Conservation (phyloP, 2,888 invertebrate species). For the Xanthia icteritia region DNA sequence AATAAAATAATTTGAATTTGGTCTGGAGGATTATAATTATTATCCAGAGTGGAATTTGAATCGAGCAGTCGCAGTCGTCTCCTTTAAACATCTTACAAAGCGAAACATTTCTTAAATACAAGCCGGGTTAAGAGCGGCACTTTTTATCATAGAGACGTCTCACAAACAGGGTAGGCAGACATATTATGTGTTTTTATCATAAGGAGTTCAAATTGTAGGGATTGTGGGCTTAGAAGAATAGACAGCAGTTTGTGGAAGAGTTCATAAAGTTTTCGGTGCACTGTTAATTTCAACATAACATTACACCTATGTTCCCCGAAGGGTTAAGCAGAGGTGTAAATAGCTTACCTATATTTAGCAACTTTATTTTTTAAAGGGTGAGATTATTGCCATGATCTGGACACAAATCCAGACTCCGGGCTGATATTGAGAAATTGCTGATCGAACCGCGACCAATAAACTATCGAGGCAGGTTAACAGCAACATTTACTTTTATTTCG, state of each 20-base stretch:
- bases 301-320: not conserved
- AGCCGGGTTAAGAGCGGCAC: conserved; percentile 34
- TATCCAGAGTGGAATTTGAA: too few relatives aligned
- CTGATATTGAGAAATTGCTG: too few relatives aligned
- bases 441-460: not conserved
- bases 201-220: conserved; percentile 14
- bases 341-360: too few relatives aligned
- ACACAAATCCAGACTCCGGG: too few relatives aligned
- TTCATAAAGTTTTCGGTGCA: not conserved
- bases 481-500: too few relatives aligned
- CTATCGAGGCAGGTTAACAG: not conserved
- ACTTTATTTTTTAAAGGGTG: not conserved
- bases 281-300: not conserved
- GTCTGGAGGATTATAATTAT: too few relatives aligned
- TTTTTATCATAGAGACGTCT: conserved; percentile 53
- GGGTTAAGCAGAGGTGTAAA: too few relatives aligned
- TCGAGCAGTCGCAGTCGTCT: conserved; percentile 4
- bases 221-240: conserved; percentile 1
- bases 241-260: not conserved
- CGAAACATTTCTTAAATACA: conserved; percentile 49
- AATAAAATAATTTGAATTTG: too few relatives aligned
- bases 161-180: conserved; percentile 25
- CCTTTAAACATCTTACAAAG: conserved; percentile 20
- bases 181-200: conserved; percentile 43
- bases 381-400: too few relatives aligned